Evolutionary conservation across 2,888 invertebrate genomes (phyloP).

Genomic region (Orthosia gothica): DNA sequence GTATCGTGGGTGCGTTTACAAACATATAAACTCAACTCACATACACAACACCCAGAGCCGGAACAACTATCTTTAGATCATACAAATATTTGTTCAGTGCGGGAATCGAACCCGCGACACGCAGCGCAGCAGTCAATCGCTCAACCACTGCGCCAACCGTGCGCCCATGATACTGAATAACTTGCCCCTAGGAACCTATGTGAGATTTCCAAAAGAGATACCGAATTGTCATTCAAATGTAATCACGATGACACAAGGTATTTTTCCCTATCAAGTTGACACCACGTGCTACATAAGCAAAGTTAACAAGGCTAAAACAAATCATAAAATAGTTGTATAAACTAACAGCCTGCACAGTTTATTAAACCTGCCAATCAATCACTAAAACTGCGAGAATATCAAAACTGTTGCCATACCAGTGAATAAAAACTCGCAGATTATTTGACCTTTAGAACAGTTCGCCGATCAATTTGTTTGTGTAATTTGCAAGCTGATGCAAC

Average conservation of each 20-base stretch:
- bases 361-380: conserved; percentile 28
- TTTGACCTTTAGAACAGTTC: conserved; percentile 48
- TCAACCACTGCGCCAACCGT: too few species aligned
- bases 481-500: conserved; percentile 65
- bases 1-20: too few species aligned
- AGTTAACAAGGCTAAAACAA: not conserved
- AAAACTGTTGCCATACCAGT: conserved; percentile 30
- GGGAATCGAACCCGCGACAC: too few species aligned
- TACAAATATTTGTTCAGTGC: too few species aligned
- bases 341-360: conserved; percentile 2
- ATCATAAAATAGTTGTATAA: not conserved
- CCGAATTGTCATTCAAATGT: conserved; percentile 9
- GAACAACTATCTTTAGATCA: too few species aligned
- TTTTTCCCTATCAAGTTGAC: not conserved
- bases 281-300: not conserved
- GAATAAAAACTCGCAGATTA: conserved; percentile 46
- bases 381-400: conserved; percentile 22
- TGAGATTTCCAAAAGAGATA: conserved; percentile 2
- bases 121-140: too few species aligned
- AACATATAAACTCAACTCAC: too few species aligned
- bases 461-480: conserved; percentile 53
- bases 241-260: not conserved
- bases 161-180: conserved; percentile 19
- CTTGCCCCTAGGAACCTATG: conserved; percentile 3
- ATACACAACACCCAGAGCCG: too few species aligned